Evolutionary conservation across 1,140 invertebrate species (phyloP), one percentile per base, ranked within the genome.

Genomic region (Leucophenga varia): DNA sequence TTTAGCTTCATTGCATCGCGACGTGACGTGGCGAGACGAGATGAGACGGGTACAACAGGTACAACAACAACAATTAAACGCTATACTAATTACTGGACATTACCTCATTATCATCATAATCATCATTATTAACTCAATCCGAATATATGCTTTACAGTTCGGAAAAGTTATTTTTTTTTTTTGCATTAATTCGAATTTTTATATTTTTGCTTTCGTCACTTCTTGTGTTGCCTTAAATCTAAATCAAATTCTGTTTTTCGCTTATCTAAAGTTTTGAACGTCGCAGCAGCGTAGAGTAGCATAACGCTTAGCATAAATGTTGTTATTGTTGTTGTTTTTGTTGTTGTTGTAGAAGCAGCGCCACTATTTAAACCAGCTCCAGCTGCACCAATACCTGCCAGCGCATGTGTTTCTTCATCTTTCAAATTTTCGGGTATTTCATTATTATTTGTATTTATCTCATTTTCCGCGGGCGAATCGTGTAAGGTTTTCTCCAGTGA

Each of bases 61-160:
- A 72, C 69, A 72, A 72, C 69, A 72, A 72, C 68, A 72, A 72
- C 61, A n/a, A n/a, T n/a, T 72, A 69, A 72, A 72, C 61, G 64
- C 57, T 72, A 72, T 49, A 39, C 65, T 69, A 58, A n/a, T n/a
- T n/a, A n/a, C n/a, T n/a, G n/a, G n/a, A n/a, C n/a, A n/a, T n/a
- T n/a, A n/a, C n/a, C n/a, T n/a, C n/a, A n/a, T n/a, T n/a, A n/a
- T n/a, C n/a, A n/a, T n/a, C n/a, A n/a, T n/a, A n/a, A n/a, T n/a
- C n/a, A n/a, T n/a, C n/a, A n/a, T n/a, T n/a, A n/a, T n/a, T n/a
- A n/a, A n/a, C n/a, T n/a, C n/a, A n/a, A n/a, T n/a, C n/a, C n/a
- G n/a, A n/a, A n/a, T n/a, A n/a, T n/a, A n/a, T n/a, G n/a, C n/a
- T n/a, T n/a, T n/a, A n/a, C n/a, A n/a, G n/a, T n/a, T n/a, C n/a